Evolutionary conservation across 2,888 invertebrate species (phyloP).

Genomic region (Neria commutata): DNA sequence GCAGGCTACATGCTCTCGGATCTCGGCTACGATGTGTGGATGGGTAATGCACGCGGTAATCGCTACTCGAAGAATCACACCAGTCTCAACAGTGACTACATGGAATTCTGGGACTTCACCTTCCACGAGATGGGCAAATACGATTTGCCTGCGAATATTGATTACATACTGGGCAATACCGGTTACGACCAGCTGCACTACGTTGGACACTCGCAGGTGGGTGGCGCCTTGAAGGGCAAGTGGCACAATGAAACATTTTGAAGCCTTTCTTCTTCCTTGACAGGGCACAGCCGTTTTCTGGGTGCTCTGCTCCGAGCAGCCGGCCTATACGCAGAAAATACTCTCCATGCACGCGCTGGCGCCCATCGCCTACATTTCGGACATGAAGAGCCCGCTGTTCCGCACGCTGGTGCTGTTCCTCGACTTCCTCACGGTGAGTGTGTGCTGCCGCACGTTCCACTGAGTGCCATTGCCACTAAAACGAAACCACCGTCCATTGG

Average conservation of each 20-base stretch:
- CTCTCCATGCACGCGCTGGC: constrained; percentile 65
- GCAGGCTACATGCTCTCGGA: constrained; percentile 61
- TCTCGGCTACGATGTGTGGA: constrained; percentile 62
- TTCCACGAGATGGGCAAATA: constrained; percentile 76
- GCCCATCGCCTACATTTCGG: constrained; percentile 66
- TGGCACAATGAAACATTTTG: not conserved
- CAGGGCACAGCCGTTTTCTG: constrained; percentile 68
- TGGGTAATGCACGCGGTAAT: constrained; percentile 61
- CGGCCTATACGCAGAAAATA: constrained; percentile 66
- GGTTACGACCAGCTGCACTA: constrained; percentile 72
- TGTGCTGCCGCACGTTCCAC: constrained; percentile 4
- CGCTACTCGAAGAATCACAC: constrained; percentile 61
- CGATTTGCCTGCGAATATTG: constrained; percentile 84
- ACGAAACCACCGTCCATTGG: not conserved
- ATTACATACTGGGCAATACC: constrained; percentile 70
- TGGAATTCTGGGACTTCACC: constrained; percentile 70
- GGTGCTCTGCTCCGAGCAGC: constrained; percentile 64
- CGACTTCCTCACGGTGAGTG: constrained; percentile 57
- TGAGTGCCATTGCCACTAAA: not conserved
- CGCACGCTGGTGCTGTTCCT: constrained; percentile 56
- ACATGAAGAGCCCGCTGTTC: constrained; percentile 62
- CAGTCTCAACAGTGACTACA: constrained; percentile 53
- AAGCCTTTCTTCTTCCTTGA: not conserved
- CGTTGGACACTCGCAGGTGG: constrained; percentile 77
- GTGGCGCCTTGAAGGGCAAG: not conserved